These are phyloP conservation scores for Esox masquinongy DNA, from an alignment of 2,797 vertebrate species.

Conservation along the genomic window DNA sequence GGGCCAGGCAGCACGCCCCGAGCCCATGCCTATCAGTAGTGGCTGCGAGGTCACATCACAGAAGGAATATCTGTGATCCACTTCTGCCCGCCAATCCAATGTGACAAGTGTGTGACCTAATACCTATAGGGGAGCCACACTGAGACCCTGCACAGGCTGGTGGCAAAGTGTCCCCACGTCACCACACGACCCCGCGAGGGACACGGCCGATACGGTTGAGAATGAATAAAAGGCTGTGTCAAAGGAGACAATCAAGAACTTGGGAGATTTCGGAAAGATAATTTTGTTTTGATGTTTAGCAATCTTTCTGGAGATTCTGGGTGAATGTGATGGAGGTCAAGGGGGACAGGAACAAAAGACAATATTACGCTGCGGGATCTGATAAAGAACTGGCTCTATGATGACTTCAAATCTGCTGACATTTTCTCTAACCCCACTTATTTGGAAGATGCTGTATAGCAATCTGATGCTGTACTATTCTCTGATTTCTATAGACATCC, in stretches of 20 bases:
- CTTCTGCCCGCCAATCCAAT: conserved; percentile 23
- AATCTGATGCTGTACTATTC: neutral
- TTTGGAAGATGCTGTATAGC: neutral
- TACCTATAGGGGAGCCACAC: neutral
- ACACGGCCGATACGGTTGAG: neutral
- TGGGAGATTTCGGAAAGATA: neutral
- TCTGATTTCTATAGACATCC: neutral
- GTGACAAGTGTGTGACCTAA: conserved; percentile 30
- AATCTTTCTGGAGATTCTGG: conserved; percentile 14
- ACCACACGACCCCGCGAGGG: neutral
- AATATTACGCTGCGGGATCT: conserved; percentile 30
- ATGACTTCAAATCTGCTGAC: conserved; percentile 16
- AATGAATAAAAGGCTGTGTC: neutral
- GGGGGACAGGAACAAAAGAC: conserved; percentile 17
- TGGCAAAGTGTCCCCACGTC: neutral
- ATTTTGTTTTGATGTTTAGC: conserved; percentile 33
- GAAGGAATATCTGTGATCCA: conserved; percentile 32
- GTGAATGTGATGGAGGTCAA: conserved; percentile 41
- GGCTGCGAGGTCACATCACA: conserved; percentile 4
- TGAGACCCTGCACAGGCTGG: neutral
- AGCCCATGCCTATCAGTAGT: neutral
- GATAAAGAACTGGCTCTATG: conserved; percentile 28
- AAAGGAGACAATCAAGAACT: neutral
- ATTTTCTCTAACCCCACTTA: neutral
- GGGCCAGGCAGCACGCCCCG: neutral